phyloP scores from a whole-genome alignment of 2,113 vertebrate species.

The Stictonetta naevosa region DNA sequence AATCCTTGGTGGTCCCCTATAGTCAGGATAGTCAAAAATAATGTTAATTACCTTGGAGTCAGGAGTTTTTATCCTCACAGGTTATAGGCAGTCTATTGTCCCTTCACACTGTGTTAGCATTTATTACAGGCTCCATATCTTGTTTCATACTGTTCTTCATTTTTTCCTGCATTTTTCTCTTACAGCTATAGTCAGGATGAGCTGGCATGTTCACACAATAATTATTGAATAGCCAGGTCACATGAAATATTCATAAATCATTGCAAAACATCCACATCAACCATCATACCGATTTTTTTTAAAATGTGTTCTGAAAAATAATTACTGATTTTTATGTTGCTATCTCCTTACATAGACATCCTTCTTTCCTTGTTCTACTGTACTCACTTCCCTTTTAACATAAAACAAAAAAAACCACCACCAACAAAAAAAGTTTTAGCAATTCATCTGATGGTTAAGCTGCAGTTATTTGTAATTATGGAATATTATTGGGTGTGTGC shows the following conservation, averaged over 20 bases:
- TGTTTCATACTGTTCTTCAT: not conserved
- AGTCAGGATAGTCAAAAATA: not conserved
- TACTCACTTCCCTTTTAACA: conserved; percentile 16
- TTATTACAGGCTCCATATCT: not conserved
- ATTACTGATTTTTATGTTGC: not conserved
- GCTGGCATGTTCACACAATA: not conserved
- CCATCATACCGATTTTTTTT: not conserved
- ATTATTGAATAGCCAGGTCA: not conserved
- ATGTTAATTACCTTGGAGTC: not conserved
- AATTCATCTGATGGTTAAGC: conserved; percentile 20
- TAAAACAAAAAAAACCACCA: no score
- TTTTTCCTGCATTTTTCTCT: not conserved
- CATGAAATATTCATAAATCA: conserved; percentile 4
- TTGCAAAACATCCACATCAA: not conserved
- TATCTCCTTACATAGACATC: not conserved
- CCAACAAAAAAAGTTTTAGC: conserved; percentile 25
- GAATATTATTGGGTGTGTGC: conserved; percentile 47
- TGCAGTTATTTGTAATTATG: conserved; percentile 39
- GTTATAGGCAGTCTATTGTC: not conserved
- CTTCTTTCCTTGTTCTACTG: not conserved
- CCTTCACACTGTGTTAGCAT: not conserved
- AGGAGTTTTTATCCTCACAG: not conserved
- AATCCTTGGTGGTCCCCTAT: not conserved
- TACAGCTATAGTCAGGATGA: not conserved
- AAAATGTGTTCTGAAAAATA: not conserved